A percentile compares a stretch with the other conserved stretches of the same genome.
phyloP scores from a whole-genome alignment of 1,140 invertebrate genomes.

The Trichonephila inaurata region DNA sequence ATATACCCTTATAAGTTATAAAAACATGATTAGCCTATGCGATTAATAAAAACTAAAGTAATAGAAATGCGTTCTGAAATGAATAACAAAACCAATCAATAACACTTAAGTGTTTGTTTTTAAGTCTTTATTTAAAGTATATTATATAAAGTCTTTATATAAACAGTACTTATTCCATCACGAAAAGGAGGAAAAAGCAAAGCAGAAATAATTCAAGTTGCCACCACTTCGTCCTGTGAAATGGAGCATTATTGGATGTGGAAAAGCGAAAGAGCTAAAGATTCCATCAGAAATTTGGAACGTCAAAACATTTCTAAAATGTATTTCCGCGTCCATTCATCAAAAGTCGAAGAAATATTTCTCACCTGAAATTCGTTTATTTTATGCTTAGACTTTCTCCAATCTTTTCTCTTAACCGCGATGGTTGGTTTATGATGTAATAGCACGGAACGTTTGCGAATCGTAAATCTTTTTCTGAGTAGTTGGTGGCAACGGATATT shows the following conservation, averaged over 20 bases:
- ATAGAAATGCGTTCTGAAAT: too few relatives aligned
- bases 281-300: background rate
- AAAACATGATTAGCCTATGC: too few relatives aligned
- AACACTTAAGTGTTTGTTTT: too few relatives aligned
- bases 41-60: too few relatives aligned
- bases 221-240: background rate
- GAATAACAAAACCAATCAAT: too few relatives aligned
- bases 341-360: constrained; percentile 42
- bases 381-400: background rate
- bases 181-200: too few relatives aligned
- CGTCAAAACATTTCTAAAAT: constrained; percentile 24
- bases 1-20: too few relatives aligned
- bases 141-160: too few relatives aligned
- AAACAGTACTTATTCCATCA: too few relatives aligned
- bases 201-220: too few relatives aligned
- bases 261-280: background rate
- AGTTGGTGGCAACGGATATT: constrained; percentile 4
- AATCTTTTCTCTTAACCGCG: constrained; percentile 33
- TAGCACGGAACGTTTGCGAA: constrained; percentile 56
- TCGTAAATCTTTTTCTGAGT: constrained; percentile 52
- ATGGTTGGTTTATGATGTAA: constrained; percentile 55
- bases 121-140: too few relatives aligned
- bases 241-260: background rate
- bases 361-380: constrained; percentile 40
- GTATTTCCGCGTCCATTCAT: constrained; percentile 26